Percentiles rank a stretch among this genome's conserved stretches.
Conservation (phyloP, 2,113 vertebrate species). For the Chaenocephalus aceratus region DNA sequence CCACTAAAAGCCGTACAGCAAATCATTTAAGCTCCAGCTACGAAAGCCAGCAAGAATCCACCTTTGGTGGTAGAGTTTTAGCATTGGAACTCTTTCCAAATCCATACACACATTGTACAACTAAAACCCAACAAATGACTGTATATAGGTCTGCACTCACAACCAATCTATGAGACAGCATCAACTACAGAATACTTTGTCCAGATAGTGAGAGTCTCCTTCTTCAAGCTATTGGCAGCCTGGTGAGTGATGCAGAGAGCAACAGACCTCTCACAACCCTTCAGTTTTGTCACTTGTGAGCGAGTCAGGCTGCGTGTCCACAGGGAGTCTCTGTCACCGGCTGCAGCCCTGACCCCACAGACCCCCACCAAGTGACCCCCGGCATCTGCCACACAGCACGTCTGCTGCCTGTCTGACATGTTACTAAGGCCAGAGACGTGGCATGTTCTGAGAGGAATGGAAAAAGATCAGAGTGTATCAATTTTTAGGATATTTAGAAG, state of each 20-base stretch:
- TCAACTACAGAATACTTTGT: neutral
- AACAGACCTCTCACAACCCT: neutral
- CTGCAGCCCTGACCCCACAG: neutral
- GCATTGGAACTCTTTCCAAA: neutral
- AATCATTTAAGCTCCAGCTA: neutral
- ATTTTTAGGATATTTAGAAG: neutral
- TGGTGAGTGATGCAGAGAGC: neutral
- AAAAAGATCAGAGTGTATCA: neutral
- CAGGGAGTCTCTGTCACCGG: conserved; percentile 8
- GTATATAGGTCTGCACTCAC: neutral
- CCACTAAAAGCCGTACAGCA: neutral
- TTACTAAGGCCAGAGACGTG: neutral
- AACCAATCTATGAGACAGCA: neutral
- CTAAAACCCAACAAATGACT: neutral
- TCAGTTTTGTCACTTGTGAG: neutral
- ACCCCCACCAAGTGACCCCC: neutral
- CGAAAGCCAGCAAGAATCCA: neutral
- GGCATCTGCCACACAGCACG: neutral
- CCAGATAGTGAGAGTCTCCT: neutral
- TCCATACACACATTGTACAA: neutral
- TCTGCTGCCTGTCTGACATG: conserved; percentile 13
- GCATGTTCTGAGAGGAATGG: neutral
- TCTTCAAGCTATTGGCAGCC: neutral
- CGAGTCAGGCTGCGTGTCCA: neutral
- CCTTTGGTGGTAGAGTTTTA: neutral